A percentile compares a stretch with the other conserved stretches of the same genome.
phyloP scores from a whole-genome alignment of 1,140 invertebrate genomes.

The Panagrolaimus sp. region DNA sequence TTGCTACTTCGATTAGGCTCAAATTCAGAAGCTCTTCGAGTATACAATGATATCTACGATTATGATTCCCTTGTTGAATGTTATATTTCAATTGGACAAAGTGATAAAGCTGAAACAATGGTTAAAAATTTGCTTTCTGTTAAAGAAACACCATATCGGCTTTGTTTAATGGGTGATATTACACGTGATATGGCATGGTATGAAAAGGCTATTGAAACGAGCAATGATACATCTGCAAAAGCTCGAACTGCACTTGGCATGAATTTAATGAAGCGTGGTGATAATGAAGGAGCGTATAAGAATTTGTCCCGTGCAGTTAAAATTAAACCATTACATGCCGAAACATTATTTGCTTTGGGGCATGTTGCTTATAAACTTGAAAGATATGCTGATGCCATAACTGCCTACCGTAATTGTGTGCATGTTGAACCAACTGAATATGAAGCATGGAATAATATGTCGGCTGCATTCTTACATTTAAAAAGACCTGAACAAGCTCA shows the following conservation, averaged over 20 bases:
- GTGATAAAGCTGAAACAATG: slow-evolving; percentile 11
- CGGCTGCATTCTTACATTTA: slow-evolving; percentile 79
- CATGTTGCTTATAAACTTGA: slow-evolving; percentile 74
- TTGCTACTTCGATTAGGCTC: background rate
- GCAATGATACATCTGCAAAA: background rate
- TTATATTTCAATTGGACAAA: background rate
- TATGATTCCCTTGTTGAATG: slow-evolving; percentile 6
- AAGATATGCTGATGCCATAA: slow-evolving; percentile 75
- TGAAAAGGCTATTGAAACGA: background rate
- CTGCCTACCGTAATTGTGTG: slow-evolving; percentile 77
- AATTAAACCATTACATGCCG: slow-evolving; percentile 66
- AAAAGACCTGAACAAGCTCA: slow-evolving; percentile 68
- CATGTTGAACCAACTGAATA: slow-evolving; percentile 75
- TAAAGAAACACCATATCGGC: slow-evolving; percentile 1
- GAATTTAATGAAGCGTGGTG: slow-evolving; percentile 65
- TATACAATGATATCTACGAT: slow-evolving; percentile 1
- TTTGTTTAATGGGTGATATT: slow-evolving; percentile 5
- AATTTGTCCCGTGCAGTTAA: slow-evolving; percentile 74
- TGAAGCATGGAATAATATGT: slow-evolving; percentile 93
- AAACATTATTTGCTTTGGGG: slow-evolving; percentile 76
- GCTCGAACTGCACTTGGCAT: background rate
- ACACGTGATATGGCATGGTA: background rate
- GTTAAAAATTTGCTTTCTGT: background rate
- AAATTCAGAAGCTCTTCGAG: background rate
- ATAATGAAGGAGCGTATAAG: slow-evolving; percentile 68